Evolutionary conservation across 2,888 invertebrate genomes (phyloP).

Genomic region (Morpho deidamia): DNA sequence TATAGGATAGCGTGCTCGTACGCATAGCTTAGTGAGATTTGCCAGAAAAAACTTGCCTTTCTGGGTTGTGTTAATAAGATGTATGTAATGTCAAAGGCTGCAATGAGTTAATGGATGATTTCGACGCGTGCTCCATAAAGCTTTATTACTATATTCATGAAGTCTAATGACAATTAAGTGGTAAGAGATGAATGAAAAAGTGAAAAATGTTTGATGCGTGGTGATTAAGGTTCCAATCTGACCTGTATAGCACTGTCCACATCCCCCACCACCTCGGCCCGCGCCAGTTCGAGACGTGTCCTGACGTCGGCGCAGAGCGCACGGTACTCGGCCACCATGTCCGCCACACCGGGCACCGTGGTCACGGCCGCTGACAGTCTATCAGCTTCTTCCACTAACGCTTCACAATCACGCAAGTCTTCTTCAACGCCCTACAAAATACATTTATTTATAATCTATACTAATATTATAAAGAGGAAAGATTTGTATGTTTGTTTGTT

Average conservation of each 20-base stretch:
- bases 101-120: too few species aligned
- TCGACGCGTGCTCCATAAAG: too few species aligned
- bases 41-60: too few species aligned
- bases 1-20: too few species aligned
- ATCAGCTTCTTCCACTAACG: slow-evolving; percentile 57
- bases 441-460: neutral
- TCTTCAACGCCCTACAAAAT: slow-evolving; percentile 49
- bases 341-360: slow-evolving; percentile 42
- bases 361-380: slow-evolving; percentile 44
- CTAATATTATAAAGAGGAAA: too few species aligned
- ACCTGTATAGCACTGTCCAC: slow-evolving; percentile 68
- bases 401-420: slow-evolving; percentile 55
- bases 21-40: too few species aligned
- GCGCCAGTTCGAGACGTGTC: slow-evolving; percentile 50
- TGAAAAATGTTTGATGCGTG: neutral
- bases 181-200: neutral
- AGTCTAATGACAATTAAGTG: too few species aligned
- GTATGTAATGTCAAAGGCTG: too few species aligned
- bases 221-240: neutral
- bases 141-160: too few species aligned
- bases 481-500: too few species aligned
- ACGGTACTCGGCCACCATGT: slow-evolving; percentile 62
- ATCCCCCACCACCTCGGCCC: slow-evolving; percentile 55
- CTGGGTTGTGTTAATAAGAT: too few species aligned
- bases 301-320: slow-evolving; percentile 56